Evolutionary conservation across 2,797 vertebrate genomes (phyloP), one percentile per base, ranked within the genome.

Genomic region (Diplodus puntazzo): DNA sequence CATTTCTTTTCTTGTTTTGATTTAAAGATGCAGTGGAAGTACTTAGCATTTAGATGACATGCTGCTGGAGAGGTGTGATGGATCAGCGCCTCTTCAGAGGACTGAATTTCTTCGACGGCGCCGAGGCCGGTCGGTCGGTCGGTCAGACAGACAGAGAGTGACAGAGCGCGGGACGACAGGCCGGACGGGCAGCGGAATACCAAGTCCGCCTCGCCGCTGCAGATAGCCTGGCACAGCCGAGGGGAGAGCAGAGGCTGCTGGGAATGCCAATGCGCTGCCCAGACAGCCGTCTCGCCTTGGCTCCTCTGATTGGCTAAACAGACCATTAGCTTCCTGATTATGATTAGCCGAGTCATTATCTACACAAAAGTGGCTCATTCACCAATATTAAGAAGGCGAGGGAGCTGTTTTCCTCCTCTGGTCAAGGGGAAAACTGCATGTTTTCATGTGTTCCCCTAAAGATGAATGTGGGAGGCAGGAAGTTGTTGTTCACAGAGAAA

Each of bases 1-100:
- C 85, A 87, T 90, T 90, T 87, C 83, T 87, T 86, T 90, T 88
- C 88, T 93, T 92, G 93, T 95, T 95, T 95, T 94, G 92, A 94
- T 95, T 95, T 95, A 95, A 94, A 94, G 92, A 95, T 94, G 93
- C 91, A 75, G 89, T 93, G 86, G 88, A 92, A 93, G 93, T 94
- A 94, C 91, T 96, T 96, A 96, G 95, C 94, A 96, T 96, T 95
- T 96, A 96, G 95, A 96, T 96, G 94, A 95, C 95, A 95, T 94
- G 92, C 94, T 95, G 91, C 85, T 74, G 85, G 86, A 94, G 92
- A 92, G 92, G 87, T 92, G 92, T 91, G 92, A 93, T 94, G 91
- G 92, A 94, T 95, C 94, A 93, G 93, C 74, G 73, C 82, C 83
- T 89, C 90, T 92, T 88, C 88, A 75, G 85, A 91, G 90, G 81